These are phyloP conservation scores for Trachythela sp. DNA, from an alignment of 64 coral and sea anemone genomes.

Conservation along the genomic window DNA sequence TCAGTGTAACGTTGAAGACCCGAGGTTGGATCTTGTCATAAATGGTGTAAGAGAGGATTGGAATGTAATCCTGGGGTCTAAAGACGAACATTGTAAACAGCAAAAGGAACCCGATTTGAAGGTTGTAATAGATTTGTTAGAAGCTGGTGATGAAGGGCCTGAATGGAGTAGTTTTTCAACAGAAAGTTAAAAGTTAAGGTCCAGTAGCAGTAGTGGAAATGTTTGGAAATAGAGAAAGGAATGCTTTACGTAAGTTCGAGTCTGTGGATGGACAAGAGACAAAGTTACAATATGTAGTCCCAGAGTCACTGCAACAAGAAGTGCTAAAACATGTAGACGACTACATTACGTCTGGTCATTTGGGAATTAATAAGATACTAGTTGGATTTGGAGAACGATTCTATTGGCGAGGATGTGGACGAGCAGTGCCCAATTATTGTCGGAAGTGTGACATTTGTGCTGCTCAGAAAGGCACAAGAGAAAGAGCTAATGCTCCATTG, in stretches of 20 bases:
- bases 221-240: background rate
- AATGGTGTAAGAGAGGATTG: too few species aligned
- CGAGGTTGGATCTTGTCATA: too few species aligned
- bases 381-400: background rate
- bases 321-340: background rate
- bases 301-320: background rate
- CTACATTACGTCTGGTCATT: background rate
- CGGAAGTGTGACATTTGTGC: conserved; percentile 22
- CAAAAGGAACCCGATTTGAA: too few species aligned
- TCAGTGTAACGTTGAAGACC: too few species aligned
- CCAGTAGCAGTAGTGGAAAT: background rate
- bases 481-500: background rate
- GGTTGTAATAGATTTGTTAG: too few species aligned
- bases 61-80: too few species aligned
- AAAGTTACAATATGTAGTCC: background rate
- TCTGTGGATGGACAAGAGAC: background rate
- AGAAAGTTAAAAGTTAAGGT: background rate
- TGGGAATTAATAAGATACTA: background rate
- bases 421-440: background rate
- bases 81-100: too few species aligned
- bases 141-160: too few species aligned
- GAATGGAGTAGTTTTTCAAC: background rate
- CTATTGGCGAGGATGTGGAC: background rate
- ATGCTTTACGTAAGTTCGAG: background rate
- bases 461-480: background rate